These are phyloP conservation scores for Myotis planiceps DNA, from an alignment of 2,797 vertebrate genomes.

Conservation along the genomic window DNA sequence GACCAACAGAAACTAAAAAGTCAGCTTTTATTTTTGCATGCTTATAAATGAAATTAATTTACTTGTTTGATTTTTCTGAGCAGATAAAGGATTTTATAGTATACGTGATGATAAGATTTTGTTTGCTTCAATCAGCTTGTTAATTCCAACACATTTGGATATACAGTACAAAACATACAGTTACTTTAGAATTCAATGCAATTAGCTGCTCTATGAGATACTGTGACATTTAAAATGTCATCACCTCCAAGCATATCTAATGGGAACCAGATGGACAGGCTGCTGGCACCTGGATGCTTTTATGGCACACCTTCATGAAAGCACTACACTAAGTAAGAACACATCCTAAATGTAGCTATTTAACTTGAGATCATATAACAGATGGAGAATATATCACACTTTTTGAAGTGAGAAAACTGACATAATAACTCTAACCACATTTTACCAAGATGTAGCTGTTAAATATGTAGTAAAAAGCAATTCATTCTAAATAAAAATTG, in stretches of 20 bases:
- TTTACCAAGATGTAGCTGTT: slow-evolving; percentile 80
- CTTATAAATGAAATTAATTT: not conserved
- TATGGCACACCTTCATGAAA: slow-evolving; percentile 86
- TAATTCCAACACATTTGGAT: slow-evolving; percentile 58
- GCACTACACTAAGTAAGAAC: slow-evolving; percentile 78
- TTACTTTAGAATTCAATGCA: slow-evolving; percentile 78
- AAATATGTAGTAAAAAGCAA: slow-evolving; percentile 66
- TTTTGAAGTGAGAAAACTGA: slow-evolving; percentile 81
- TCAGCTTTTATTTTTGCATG: not conserved
- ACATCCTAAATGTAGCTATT: slow-evolving; percentile 76
- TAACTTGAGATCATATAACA: slow-evolving; percentile 83
- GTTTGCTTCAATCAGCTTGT: slow-evolving; percentile 72
- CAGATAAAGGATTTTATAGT: not conserved
- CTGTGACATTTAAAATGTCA: slow-evolving; percentile 84
- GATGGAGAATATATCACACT: slow-evolving; percentile 82
- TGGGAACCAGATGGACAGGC: slow-evolving; percentile 79
- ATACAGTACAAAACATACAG: slow-evolving; percentile 51
- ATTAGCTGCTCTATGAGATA: slow-evolving; percentile 81
- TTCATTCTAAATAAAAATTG: slow-evolving; percentile 42
- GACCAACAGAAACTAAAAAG: not conserved
- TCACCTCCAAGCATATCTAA: slow-evolving; percentile 77
- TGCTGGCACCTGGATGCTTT: slow-evolving; percentile 85
- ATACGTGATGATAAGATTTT: not conserved
- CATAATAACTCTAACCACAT: slow-evolving; percentile 79
- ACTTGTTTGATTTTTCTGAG: not conserved